These are phyloP conservation scores for Schizopygopsis malacanthus DNA, from an alignment of 2,797 vertebrate genomes.

Conservation along the genomic window DNA sequence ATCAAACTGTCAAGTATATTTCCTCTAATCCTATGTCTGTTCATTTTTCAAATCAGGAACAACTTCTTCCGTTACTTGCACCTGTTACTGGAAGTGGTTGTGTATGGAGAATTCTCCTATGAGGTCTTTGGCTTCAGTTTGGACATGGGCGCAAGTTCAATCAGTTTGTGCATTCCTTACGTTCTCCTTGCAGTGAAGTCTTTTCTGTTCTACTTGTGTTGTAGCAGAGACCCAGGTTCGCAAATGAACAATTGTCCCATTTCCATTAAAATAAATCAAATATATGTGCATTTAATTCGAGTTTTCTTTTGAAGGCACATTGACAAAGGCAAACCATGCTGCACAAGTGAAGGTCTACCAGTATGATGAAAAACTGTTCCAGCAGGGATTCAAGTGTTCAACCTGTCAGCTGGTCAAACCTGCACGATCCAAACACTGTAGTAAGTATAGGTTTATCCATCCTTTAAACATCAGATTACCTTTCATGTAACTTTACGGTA, in stretches of 20 bases:
- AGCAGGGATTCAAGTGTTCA: slow-evolving; percentile 78
- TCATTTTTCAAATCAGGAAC: slow-evolving; percentile 77
- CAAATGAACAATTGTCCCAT: background rate
- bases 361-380: slow-evolving; percentile 87
- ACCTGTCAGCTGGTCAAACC: slow-evolving; percentile 88
- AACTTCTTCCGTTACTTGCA: slow-evolving; percentile 85
- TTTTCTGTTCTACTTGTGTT: slow-evolving; percentile 86
- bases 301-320: slow-evolving; percentile 74
- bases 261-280: background rate
- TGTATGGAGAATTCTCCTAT: slow-evolving; percentile 89
- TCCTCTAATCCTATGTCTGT: background rate
- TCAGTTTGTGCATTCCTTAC: slow-evolving; percentile 86
- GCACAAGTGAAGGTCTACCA: slow-evolving; percentile 79
- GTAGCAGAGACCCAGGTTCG: slow-evolving; percentile 86
- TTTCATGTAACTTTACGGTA: background rate
- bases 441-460: slow-evolving; percentile 75
- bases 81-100: slow-evolving; percentile 81
- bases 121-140: slow-evolving; percentile 89
- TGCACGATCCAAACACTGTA: slow-evolving; percentile 94
- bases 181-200: slow-evolving; percentile 82
- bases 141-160: slow-evolving; percentile 84
- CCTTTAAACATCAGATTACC: background rate
- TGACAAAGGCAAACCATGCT: slow-evolving; percentile 83
- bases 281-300: background rate
- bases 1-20: background rate